phyloP scores from a whole-genome alignment of 2,113 vertebrate species.

The Paralichthys olivaceus region DNA sequence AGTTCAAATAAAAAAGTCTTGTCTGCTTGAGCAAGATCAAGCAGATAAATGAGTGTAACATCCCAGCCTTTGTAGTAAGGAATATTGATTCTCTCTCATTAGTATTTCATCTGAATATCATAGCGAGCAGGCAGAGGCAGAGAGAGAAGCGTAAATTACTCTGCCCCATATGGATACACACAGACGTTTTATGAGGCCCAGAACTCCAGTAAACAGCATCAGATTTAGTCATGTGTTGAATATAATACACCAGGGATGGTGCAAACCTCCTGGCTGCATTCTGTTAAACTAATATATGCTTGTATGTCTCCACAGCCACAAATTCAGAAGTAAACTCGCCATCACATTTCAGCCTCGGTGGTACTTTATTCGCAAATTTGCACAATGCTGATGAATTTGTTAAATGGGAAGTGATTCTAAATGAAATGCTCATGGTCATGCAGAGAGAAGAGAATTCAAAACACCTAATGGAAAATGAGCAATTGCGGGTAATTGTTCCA shows the following conservation, averaged over 20 bases:
- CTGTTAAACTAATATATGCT: constrained; percentile 7
- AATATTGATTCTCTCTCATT: constrained; percentile 17
- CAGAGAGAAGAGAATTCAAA: no score
- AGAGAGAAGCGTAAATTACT: not conserved
- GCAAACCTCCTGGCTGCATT: constrained; percentile 5
- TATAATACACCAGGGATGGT: constrained; percentile 14
- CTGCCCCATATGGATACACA: constrained; percentile 5
- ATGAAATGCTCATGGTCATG: no score
- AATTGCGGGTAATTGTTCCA: no score
- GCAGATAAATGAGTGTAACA: constrained; percentile 3
- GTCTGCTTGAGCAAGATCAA: not conserved
- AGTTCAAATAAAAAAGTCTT: not conserved
- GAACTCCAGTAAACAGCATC: constrained; percentile 27
- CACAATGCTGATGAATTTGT: not conserved
- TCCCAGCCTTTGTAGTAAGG: constrained; percentile 2
- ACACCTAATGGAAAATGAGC: no score
- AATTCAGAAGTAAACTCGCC: not conserved
- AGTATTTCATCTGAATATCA: constrained; percentile 13
- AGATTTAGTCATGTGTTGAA: constrained; percentile 30
- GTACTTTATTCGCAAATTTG: not conserved
- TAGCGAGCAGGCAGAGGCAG: not conserved
- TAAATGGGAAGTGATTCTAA: not conserved
- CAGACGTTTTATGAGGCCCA: constrained; percentile 20
- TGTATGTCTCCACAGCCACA: not conserved
- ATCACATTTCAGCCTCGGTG: not conserved